Evolutionary conservation across 2,113 vertebrate genomes (phyloP).

Genomic region (Trichechus manatus): DNA sequence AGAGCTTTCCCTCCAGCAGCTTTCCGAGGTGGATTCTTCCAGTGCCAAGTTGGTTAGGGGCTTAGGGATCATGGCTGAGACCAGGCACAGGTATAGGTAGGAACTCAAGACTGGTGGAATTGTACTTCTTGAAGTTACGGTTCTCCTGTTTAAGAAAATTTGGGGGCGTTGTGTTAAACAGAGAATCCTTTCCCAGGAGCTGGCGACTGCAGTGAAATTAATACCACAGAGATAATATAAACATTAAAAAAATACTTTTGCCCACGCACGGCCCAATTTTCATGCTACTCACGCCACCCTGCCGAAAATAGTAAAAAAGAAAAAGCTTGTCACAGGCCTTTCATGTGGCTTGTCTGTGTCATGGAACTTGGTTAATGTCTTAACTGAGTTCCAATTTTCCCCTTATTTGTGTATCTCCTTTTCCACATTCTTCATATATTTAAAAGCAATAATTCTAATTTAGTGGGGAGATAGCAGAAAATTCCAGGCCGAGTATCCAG

Average conservation of each 20-base stretch:
- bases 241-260: background rate
- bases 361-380: background rate
- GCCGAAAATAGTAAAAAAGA: background rate
- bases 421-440: background rate
- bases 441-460: background rate
- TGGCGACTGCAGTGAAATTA: background rate
- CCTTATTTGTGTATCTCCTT: background rate
- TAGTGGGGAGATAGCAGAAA: background rate
- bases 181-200: conserved; percentile 1
- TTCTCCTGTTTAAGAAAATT: conserved; percentile 55
- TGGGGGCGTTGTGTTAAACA: background rate
- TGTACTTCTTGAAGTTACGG: background rate
- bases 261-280: background rate
- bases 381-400: background rate
- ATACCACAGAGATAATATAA: conserved; percentile 12
- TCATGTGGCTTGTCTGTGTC: background rate
- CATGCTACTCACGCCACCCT: background rate
- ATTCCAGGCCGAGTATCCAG: background rate
- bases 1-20: background rate
- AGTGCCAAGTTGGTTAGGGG: rapidly evolving
- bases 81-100: background rate
- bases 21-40: background rate
- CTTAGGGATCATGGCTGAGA: background rate
- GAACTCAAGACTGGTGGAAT: background rate
- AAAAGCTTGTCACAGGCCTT: background rate